Base-by-base conservation (phyloP, 1,140 invertebrate species). In the Archivesica marissinica region DNA sequence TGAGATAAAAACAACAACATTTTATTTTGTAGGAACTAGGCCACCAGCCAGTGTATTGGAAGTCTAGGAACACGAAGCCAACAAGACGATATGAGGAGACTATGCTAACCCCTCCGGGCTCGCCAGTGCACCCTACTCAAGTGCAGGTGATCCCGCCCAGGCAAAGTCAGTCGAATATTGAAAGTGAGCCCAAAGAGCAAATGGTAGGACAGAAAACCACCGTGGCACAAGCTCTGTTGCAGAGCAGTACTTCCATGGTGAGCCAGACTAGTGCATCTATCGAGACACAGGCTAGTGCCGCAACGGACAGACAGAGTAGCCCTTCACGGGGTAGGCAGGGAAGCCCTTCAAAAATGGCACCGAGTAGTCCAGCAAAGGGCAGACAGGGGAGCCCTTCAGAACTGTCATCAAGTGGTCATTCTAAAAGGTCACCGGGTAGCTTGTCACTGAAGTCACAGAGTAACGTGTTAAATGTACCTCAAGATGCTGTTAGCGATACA, bases 11-110 rank as follows among this genome's bases (percentile, higher is more conserved):
- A n/a, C n/a, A n/a, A n/a, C n/a, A 11, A 23, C 52, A 52, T 28
- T 54, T 39, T 41, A 23, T 78, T 64, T 47, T 52, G n/a, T 38
- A 83, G 80, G 80, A 83, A 41, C 44, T 72, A 9, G 80, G 52
- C 1, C 80, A 74, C 30, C 44, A 75, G 41, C 80, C 80, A 30
- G 80, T 83, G 0, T 74, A 74, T 23, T 83, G 80, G 80, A 83
- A 74, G 33, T 72, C 64, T 23, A 50, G 80, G 11, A 83, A 83
- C 25, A 17, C 35, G 6, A 50, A 50, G n/a, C 70, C 80, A 33
- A 54, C 47, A 25, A 66, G 68, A 50, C 13, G 80, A n/a, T 83
- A 83, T 64, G 70, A 83, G 35, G 80, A 83, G 41, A 59, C 39
- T 25, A 38, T 44, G 17, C 47, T 74, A 15, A 83, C 80, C 23